Conservation (phyloP, 2,113 vertebrate genomes). For the Porphyrio hochstetteri region DNA sequence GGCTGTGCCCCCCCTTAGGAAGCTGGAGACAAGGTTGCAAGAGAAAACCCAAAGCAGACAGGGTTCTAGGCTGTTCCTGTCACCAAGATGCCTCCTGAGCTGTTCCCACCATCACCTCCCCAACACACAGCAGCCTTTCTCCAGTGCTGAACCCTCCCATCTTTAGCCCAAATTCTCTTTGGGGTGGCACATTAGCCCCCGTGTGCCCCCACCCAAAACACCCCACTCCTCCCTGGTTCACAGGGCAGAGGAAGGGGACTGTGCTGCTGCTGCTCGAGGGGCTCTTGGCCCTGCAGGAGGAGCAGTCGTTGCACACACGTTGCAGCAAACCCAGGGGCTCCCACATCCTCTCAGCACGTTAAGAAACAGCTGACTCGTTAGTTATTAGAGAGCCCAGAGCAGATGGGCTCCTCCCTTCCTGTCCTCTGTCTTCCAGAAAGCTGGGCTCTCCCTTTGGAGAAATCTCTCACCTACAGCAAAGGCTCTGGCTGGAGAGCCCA, state of each 20-base stretch:
- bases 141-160: not conserved
- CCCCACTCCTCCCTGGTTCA: not conserved
- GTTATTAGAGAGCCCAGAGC: not conserved
- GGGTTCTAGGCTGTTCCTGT: not conserved
- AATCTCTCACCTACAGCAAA: slow-evolving; percentile 48
- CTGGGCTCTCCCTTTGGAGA: not conserved
- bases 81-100: not conserved
- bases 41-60: not conserved
- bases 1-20: not conserved
- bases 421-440: slow-evolving; percentile 28
- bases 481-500: not conserved
- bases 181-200: rapidly evolving
- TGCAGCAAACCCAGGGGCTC: not conserved
- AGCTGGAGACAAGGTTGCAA: not conserved
- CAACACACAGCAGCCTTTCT: rapidly evolving
- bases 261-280: not conserved
- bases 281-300: not conserved
- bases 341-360: not conserved
- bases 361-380: not conserved
- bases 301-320: not conserved
- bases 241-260: not conserved
- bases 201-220: not conserved
- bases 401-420: slow-evolving; percentile 62
- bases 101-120: not conserved
- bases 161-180: not conserved